Base-by-base conservation (phyloP, 2,888 invertebrate species). In the Stenoptilia bipunctidactyla region DNA sequence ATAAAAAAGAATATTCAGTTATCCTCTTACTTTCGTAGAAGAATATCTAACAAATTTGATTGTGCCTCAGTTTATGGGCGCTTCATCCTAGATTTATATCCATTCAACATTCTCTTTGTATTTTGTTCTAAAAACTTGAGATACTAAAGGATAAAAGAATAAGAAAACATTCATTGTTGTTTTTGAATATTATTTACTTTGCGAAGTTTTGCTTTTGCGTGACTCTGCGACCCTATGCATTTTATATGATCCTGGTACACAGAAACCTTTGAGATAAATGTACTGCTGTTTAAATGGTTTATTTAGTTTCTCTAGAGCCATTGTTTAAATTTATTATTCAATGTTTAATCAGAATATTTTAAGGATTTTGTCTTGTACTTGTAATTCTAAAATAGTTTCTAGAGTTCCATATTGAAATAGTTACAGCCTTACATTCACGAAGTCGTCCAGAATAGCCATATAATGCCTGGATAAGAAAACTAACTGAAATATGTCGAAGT, bases 241-340 rank as follows among this genome's bases (percentile, higher is more conserved):
- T 70, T 61, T 61, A 74, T 74, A 77, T 76, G 69, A 74, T 55
- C 50, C 50, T 49, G 47, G 49, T 12, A 60, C 65, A 59, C 43
- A 58, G 69, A 70, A 65, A 68, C 72, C 72, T 73, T 71, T 61
- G 63, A 68, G 67, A 71, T 68, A 73, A 76, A 75, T 71, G 72
- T 72, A 61, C 64, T 61, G 71, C 68, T 64, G 69, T 73, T 72
- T 69, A 67, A 67, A 75, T 75, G 53, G 69, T 75, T 75, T 76
- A 75, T 77, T 76, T 66, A 67, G 65, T 63, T 64, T 65, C 67
- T 60, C 3, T 3, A 20, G 62, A 65, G 70, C 61, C 68, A 72
- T 71, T 72, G 66, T 68, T 58, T 55, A 66, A 67, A 66, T 71
- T 61, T 66, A 61, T 68, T 74, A 71, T 74, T 73, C 58, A 20